A percentile compares a stretch with the other conserved stretches of the same genome.
Conservation (phyloP, 2,113 vertebrate species). For the Gadus chalcogrammus region DNA sequence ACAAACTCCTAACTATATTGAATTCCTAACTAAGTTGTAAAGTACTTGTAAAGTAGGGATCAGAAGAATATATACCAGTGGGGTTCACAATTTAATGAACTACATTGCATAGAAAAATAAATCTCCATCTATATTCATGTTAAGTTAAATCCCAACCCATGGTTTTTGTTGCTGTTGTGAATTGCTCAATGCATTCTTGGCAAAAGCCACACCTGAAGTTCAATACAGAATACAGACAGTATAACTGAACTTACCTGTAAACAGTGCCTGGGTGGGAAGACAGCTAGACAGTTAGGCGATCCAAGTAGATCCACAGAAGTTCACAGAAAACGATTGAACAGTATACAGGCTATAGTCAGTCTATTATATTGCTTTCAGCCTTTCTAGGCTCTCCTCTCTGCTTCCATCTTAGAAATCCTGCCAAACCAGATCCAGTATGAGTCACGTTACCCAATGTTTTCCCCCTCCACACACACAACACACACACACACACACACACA, state of each 20-base stretch:
- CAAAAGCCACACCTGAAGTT: too few relatives aligned
- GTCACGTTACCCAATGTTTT: conserved; percentile 37
- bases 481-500: neutral
- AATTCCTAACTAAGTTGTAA: too few relatives aligned
- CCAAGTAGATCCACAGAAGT: neutral
- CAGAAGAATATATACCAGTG: too few relatives aligned
- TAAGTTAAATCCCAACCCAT: too few relatives aligned
- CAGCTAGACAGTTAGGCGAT: neutral
- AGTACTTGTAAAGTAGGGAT: too few relatives aligned
- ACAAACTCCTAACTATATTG: too few relatives aligned
- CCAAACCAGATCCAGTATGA: conserved; percentile 57
- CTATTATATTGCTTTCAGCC: neutral
- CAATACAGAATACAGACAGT: neutral
- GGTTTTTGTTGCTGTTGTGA: too few relatives aligned
- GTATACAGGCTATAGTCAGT: neutral
- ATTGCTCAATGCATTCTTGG: too few relatives aligned
- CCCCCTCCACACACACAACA: neutral
- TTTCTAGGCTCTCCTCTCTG: neutral
- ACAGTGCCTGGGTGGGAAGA: neutral
- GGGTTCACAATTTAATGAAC: too few relatives aligned
- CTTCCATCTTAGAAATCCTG: conserved; percentile 49
- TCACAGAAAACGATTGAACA: neutral
- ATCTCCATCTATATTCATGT: too few relatives aligned
- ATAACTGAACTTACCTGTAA: neutral
- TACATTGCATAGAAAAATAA: too few relatives aligned